Evolutionary conservation across 2,797 vertebrate species (phyloP).

Genomic region (Linurgus olivaceus): DNA sequence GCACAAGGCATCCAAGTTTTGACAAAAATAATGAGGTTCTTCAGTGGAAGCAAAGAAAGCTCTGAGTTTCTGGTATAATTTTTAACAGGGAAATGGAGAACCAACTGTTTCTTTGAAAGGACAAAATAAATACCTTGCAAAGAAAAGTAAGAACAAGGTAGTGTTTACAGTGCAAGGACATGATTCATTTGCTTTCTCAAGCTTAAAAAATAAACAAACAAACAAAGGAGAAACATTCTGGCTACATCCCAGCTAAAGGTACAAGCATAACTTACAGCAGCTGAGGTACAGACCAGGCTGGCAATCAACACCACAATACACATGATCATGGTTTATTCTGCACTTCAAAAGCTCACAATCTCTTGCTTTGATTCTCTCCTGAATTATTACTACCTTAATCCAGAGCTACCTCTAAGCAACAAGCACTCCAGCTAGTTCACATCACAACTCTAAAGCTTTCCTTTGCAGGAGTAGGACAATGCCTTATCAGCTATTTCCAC

Average conservation of each 20-base stretch:
- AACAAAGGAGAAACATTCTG: background rate
- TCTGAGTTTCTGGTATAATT: background rate
- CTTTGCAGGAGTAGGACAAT: background rate
- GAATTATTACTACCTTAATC: background rate
- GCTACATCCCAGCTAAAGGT: background rate
- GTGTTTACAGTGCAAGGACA: background rate
- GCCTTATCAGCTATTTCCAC: constrained; percentile 3
- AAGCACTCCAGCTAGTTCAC: background rate
- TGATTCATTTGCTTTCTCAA: background rate
- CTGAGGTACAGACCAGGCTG: background rate
- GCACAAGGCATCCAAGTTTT: background rate
- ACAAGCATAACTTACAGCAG: background rate
- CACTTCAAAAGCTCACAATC: background rate
- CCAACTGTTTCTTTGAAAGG: background rate
- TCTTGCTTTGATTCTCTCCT: background rate
- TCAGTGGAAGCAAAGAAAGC: background rate
- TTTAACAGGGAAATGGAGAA: background rate
- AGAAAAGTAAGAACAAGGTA: background rate
- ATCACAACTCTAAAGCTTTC: background rate
- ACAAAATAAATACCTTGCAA: background rate
- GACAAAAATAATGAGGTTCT: background rate
- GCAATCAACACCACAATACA: background rate
- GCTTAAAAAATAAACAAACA: background rate
- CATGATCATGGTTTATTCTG: background rate
- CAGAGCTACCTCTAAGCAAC: background rate